phyloP scores from a whole-genome alignment of 2,888 invertebrate genomes.

The Tachina grossa region DNA sequence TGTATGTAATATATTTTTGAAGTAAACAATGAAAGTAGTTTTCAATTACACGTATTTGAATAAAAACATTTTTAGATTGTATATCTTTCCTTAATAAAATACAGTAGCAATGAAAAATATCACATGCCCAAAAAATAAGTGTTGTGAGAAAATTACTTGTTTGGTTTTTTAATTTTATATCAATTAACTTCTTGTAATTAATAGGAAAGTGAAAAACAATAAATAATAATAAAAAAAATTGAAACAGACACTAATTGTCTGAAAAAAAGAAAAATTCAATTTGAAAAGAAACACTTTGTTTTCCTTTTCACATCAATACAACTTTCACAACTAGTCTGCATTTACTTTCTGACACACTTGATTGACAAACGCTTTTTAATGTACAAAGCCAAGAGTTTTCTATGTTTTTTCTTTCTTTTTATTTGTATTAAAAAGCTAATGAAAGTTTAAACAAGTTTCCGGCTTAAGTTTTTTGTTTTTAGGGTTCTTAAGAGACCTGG shows the following conservation, averaged over 20 bases:
- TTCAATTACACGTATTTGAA: neutral
- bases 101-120: neutral
- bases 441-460: too few relatives aligned
- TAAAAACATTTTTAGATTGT: neutral
- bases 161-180: neutral
- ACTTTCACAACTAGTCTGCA: constrained; percentile 54
- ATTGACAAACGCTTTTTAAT: constrained; percentile 52
- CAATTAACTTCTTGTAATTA: neutral
- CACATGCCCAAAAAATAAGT: constrained; percentile 1
- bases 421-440: too few relatives aligned
- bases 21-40: constrained; percentile 29
- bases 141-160: neutral
- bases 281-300: neutral
- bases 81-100: too few relatives aligned
- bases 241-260: neutral
- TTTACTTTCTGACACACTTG: constrained; percentile 59
- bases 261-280: constrained; percentile 3
- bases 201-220: neutral
- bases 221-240: neutral
- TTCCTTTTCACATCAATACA: constrained; percentile 21
- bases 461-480: too few relatives aligned
- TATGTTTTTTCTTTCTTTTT: too few relatives aligned
- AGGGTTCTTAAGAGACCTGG: too few relatives aligned
- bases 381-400: too few relatives aligned
- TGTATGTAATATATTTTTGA: constrained; percentile 1